Evolutionary conservation across 2,113 vertebrate genomes (phyloP).

Genomic region (Oophaga pumilio): DNA sequence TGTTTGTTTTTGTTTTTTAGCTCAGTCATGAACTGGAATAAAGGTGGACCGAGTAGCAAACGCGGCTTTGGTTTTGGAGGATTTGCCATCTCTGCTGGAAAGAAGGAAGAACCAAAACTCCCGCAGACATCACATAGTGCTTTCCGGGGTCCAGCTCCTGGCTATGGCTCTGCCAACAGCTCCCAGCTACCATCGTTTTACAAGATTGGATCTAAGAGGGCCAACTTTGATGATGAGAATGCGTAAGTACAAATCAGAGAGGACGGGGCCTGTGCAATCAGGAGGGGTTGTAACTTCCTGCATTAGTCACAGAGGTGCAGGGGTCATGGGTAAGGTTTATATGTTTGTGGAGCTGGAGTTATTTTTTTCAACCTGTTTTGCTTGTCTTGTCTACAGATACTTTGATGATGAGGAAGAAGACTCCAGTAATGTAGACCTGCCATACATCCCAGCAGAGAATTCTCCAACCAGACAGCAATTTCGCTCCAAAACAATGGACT

Average conservation of each 20-base stretch:
- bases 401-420: slow-evolving; percentile 99
- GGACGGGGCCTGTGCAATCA: neutral
- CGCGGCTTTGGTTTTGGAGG: slow-evolving; percentile 97
- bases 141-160: slow-evolving; percentile 78
- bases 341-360: neutral
- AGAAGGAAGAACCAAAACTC: slow-evolving; percentile 88
- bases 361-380: neutral
- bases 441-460: slow-evolving; percentile 97
- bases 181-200: slow-evolving; percentile 96
- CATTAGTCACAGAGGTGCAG: no score
- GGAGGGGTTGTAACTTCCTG: no score
- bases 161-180: slow-evolving; percentile 79
- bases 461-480: slow-evolving; percentile 95
- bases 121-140: slow-evolving; percentile 82
- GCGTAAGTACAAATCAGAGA: slow-evolving; percentile 72
- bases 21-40: slow-evolving; percentile 93
- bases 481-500: slow-evolving; percentile 80
- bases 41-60: slow-evolving; percentile 92
- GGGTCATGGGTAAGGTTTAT: neutral
- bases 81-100: slow-evolving; percentile 86
- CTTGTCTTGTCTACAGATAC: slow-evolving; percentile 73
- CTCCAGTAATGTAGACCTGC: slow-evolving; percentile 86
- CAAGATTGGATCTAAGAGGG: slow-evolving; percentile 95
- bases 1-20: neutral
- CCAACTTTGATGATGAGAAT: slow-evolving; percentile 97